These are phyloP conservation scores for Thomomys bottae DNA, from an alignment of 2,113 vertebrate species.

Conservation along the genomic window DNA sequence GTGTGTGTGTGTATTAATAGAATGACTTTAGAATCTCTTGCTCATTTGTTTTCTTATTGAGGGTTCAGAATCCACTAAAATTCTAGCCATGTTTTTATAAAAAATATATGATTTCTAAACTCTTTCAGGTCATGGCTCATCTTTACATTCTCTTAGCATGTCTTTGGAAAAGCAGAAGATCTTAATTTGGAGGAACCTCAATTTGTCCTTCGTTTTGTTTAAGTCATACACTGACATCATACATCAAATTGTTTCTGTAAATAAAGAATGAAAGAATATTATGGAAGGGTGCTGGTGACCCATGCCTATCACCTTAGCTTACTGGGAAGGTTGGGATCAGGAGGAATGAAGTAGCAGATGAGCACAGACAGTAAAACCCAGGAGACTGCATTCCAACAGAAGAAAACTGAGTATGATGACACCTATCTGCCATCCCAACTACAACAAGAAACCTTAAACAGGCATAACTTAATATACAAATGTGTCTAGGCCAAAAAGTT, in stretches of 20 bases:
- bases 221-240: neutral
- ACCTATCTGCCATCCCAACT: too few relatives aligned
- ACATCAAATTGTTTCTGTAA: neutral
- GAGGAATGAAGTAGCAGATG: too few relatives aligned
- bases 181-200: neutral
- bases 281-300: neutral
- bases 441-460: too few relatives aligned
- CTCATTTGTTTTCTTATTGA: neutral
- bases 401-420: too few relatives aligned
- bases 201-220: neutral
- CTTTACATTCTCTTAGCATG: neutral
- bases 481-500: too few relatives aligned
- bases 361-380: too few relatives aligned
- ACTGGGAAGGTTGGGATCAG: too few relatives aligned
- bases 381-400: too few relatives aligned
- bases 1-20: too few relatives aligned
- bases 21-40: neutral
- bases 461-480: too few relatives aligned
- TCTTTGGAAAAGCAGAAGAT: neutral
- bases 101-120: neutral
- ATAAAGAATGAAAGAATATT: neutral
- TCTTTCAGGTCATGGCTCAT: neutral
- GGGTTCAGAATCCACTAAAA: neutral
- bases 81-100: neutral
- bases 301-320: too few relatives aligned